Evolutionary conservation across 2,888 invertebrate species (phyloP).

Genomic region (Lycia hirtaria): DNA sequence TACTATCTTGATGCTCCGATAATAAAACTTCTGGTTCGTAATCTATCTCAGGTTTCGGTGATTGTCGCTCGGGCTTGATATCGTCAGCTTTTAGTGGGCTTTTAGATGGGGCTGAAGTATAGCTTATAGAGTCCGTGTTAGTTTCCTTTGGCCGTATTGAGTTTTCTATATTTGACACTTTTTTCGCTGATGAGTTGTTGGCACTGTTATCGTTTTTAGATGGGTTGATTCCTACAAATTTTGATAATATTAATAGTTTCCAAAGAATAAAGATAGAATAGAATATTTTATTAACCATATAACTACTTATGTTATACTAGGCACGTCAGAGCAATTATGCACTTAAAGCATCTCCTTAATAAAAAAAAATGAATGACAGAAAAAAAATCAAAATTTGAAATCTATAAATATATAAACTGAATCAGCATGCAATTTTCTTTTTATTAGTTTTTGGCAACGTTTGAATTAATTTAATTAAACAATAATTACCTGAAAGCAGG

Average conservation of each 20-base stretch:
- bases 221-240: slow-evolving; percentile 75
- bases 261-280: background rate
- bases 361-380: no score
- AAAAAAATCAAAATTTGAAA: no score
- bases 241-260: background rate
- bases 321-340: no score
- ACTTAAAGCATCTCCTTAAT: no score
- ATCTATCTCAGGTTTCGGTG: slow-evolving; percentile 77
- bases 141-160: slow-evolving; percentile 65
- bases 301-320: no score
- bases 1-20: slow-evolving; percentile 76
- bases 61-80: slow-evolving; percentile 75
- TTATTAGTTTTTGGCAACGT: no score
- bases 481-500: slow-evolving; percentile 71
- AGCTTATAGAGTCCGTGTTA: slow-evolving; percentile 60
- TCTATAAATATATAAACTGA: no score
- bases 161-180: slow-evolving; percentile 65
- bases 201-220: slow-evolving; percentile 72
- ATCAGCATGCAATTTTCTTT: no score
- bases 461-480: background rate
- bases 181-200: slow-evolving; percentile 66
- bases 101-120: slow-evolving; percentile 59
- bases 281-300: no score
- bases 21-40: slow-evolving; percentile 80
- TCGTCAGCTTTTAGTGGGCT: slow-evolving; percentile 75